These are phyloP conservation scores for Lagenorhynchus albirostris DNA, from an alignment of 2,113 vertebrate species.

Conservation along the genomic window DNA sequence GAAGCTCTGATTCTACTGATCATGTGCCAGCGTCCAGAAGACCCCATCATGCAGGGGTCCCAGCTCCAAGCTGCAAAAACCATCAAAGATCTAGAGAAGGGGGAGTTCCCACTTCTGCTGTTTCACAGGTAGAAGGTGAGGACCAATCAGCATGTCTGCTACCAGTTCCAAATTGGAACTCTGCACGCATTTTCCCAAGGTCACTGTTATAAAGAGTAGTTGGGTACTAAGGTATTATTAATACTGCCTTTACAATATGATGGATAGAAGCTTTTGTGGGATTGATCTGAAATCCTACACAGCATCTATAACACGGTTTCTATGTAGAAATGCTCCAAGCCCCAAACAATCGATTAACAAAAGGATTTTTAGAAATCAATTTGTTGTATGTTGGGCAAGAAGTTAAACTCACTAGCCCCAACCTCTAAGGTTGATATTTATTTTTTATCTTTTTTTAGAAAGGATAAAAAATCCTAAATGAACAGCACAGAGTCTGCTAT, in stretches of 20 bases:
- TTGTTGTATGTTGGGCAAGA: neutral
- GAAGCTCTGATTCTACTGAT: neutral
- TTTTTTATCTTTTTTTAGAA: neutral
- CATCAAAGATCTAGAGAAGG: neutral
- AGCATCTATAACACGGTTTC: neutral
- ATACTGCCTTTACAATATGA: neutral
- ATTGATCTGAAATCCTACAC: neutral
- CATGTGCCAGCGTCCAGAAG: neutral
- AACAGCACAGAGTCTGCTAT: neutral
- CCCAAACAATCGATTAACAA: neutral
- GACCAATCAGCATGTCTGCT: neutral
- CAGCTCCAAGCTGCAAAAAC: neutral
- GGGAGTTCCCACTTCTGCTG: neutral
- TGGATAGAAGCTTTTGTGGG: neutral
- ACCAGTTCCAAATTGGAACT: neutral
- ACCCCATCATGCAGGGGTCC: neutral
- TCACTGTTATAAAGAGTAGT: neutral
- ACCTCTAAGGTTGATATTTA: neutral
- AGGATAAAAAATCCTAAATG: slow-evolving; percentile 1
- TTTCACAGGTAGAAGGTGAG: neutral
- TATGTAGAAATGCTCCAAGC: neutral
- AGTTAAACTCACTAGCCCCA: neutral
- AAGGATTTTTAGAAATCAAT: neutral
- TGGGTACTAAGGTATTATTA: neutral
- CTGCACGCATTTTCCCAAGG: neutral